A percentile compares a stretch with the other conserved stretches of the same genome.
Evolutionary conservation across 2,113 vertebrate genomes (phyloP).

Genomic region (Colossoma macropomum): DNA sequence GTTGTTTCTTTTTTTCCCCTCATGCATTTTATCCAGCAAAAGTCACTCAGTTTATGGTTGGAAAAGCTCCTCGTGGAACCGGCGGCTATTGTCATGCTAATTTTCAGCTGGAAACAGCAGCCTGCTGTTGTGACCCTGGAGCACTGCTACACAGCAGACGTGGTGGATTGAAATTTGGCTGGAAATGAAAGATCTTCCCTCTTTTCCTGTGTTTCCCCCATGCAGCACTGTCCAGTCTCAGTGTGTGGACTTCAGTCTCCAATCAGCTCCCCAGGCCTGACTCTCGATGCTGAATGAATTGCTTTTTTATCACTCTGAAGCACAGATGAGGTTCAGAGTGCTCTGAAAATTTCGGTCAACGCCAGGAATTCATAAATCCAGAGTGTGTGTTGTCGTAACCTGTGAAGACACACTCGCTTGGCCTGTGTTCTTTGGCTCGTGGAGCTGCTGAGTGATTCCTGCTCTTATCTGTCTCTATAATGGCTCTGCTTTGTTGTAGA

Average conservation of each 20-base stretch:
- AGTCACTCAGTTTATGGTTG: background rate
- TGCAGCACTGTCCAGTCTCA: background rate
- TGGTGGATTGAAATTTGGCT: background rate
- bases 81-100: too few relatives aligned
- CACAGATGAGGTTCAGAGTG: too few relatives aligned
- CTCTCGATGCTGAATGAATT: background rate
- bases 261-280: background rate
- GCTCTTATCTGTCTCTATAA: background rate
- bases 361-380: background rate
- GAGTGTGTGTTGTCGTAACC: background rate
- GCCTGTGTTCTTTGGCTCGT: background rate
- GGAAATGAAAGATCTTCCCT: background rate
- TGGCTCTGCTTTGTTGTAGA: background rate
- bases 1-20: background rate
- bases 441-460: background rate
- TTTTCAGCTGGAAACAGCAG: too few relatives aligned
- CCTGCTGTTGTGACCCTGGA: too few relatives aligned
- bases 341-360: too few relatives aligned
- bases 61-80: background rate
- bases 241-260: background rate
- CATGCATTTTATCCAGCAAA: background rate
- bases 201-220: background rate
- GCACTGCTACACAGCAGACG: background rate
- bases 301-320: background rate
- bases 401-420: background rate